phyloP scores from a whole-genome alignment of 2,888 invertebrate genomes.

The Cyaniris semiargus region DNA sequence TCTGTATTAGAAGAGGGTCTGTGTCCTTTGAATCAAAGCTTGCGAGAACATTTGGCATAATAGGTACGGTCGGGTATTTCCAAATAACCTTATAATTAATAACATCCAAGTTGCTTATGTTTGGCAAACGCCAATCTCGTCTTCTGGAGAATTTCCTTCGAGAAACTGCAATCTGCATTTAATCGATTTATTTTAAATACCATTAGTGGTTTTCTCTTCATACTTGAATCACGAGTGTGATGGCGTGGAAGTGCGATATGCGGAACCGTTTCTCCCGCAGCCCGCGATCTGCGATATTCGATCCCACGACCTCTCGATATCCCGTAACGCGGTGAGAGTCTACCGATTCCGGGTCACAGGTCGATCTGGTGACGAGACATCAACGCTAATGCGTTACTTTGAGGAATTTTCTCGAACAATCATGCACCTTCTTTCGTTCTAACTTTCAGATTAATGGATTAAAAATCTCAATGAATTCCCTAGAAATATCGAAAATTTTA shows the following conservation, averaged over 20 bases:
- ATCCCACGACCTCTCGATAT: conserved; percentile 27
- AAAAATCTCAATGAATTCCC: no score
- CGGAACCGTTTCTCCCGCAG: conserved; percentile 17
- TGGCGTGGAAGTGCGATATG: conserved; percentile 2
- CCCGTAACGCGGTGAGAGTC: conserved; percentile 20
- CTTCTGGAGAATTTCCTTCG: neutral
- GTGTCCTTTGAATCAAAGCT: neutral
- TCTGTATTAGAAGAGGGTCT: neutral
- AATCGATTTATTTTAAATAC: neutral
- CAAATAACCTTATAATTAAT: neutral
- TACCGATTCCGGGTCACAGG: conserved; percentile 4
- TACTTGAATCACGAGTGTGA: neutral
- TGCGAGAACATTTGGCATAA: neutral
- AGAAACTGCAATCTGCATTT: neutral
- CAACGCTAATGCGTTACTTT: neutral
- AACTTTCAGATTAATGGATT: no score
- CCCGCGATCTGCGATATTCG: conserved; percentile 15
- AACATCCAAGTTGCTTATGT: neutral
- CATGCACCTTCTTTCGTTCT: no score
- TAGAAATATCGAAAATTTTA: neutral
- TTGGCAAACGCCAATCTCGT: neutral
- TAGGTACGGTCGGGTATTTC: neutral
- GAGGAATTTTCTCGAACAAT: neutral
- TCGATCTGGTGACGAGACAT: conserved; percentile 3
- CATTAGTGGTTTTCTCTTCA: neutral